A percentile compares a stretch with the other conserved stretches of the same genome.
Evolutionary conservation across 2,113 vertebrate genomes (phyloP).

Genomic region (Thalassarche chlororhynchos): DNA sequence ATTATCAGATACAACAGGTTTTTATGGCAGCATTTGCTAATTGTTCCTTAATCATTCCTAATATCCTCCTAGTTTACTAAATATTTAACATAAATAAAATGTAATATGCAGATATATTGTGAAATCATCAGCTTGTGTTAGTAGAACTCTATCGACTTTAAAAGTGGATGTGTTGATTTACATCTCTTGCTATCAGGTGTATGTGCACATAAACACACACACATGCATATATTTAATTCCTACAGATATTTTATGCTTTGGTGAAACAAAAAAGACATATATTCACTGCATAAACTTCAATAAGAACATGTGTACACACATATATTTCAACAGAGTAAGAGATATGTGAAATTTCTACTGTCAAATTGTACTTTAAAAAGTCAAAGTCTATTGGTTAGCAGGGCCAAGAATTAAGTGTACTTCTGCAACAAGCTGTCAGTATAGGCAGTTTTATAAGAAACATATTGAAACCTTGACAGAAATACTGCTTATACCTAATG

Average conservation of each 20-base stretch:
- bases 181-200: background rate
- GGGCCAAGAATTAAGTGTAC: background rate
- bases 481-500: constrained; percentile 21
- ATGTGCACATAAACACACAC: background rate
- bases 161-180: background rate
- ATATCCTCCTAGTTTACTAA: background rate
- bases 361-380: background rate
- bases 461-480: constrained; percentile 38
- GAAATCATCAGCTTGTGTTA: background rate
- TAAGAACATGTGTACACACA: background rate
- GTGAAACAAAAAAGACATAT: background rate
- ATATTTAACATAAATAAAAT: background rate
- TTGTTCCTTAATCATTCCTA: background rate
- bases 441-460: constrained; percentile 7
- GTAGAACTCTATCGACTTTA: background rate
- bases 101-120: background rate
- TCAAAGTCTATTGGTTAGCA: background rate
- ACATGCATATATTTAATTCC: background rate
- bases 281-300: background rate
- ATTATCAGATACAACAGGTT: background rate
- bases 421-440: constrained; percentile 35
- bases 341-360: background rate
- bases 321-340: background rate
- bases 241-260: background rate
- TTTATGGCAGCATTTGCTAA: background rate